Conservation (phyloP, 2,113 vertebrate genomes). For the Oplegnathus fasciatus region DNA sequence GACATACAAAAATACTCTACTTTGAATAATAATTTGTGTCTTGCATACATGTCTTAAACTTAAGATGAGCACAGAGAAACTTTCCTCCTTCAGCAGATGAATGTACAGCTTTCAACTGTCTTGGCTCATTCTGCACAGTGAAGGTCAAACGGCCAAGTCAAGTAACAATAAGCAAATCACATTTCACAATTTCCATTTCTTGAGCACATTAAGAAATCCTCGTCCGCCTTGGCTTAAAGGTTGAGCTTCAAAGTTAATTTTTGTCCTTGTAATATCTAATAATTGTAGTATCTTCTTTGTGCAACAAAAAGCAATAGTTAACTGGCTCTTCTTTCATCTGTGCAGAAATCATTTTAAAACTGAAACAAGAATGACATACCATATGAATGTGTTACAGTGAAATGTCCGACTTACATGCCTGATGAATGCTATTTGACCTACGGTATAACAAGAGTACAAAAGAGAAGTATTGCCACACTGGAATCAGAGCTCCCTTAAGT, state of each 20-base stretch:
- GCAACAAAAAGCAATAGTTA: background rate
- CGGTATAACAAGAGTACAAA: background rate
- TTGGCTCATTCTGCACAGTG: background rate
- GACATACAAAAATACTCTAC: too few relatives aligned
- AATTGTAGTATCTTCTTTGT: background rate
- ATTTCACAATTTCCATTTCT: background rate
- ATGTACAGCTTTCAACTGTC: background rate
- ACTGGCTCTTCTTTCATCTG: background rate
- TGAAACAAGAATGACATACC: background rate
- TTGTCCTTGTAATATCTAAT: background rate
- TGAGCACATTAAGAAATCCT: too few relatives aligned
- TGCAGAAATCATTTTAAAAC: too few relatives aligned
- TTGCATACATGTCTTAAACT: background rate
- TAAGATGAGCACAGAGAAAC: background rate
- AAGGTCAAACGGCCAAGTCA: constrained; percentile 1
- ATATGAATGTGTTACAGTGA: background rate
- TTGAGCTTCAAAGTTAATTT: background rate
- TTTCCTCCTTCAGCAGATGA: background rate
- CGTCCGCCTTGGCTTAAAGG: too few relatives aligned
- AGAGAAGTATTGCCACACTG: background rate
- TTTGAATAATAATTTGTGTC: too few relatives aligned
- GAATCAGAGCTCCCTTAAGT: background rate
- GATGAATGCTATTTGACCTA: background rate
- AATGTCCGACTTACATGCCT: background rate
- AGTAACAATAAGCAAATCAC: background rate